Conservation (phyloP, 2,888 invertebrate genomes). For the Nephrocerus scutellatus region DNA sequence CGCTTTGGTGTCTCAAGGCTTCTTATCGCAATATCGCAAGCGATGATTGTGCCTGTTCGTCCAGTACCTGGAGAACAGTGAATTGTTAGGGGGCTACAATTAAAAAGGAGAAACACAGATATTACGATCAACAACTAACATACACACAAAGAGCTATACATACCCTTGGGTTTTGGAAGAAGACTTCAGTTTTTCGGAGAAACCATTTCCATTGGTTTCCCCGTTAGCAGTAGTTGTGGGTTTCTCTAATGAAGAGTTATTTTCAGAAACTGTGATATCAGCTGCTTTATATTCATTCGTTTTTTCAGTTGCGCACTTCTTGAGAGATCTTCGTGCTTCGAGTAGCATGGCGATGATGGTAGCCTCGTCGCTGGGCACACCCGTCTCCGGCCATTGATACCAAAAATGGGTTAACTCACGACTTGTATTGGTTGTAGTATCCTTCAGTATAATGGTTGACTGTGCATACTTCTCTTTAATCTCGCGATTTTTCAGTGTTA, state of each 20-base stretch:
- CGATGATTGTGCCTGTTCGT: constrained; percentile 76
- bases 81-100: constrained; percentile 67
- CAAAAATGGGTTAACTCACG: constrained; percentile 86
- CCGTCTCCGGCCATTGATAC: constrained; percentile 86
- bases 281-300: constrained; percentile 35
- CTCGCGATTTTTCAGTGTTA: constrained; percentile 80
- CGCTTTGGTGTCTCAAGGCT: constrained; percentile 71
- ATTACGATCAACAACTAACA: too few relatives aligned
- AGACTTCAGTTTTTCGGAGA: constrained; percentile 29
- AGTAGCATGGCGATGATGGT: constrained; percentile 80
- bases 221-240: constrained; percentile 18
- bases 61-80: constrained; percentile 90
- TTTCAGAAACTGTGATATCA: constrained; percentile 4
- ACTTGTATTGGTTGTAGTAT: constrained; percentile 72
- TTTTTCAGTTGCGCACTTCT: constrained; percentile 41
- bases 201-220: constrained; percentile 39
- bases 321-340: constrained; percentile 61
- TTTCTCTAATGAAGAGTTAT: constrained; percentile 6
- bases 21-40: constrained; percentile 79
- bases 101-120: too few relatives aligned
- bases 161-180: constrained; percentile 42
- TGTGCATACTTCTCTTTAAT: constrained; percentile 87
- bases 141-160: constrained; percentile 26
- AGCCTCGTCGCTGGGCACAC: constrained; percentile 75
- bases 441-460: constrained; percentile 76